phyloP scores from a whole-genome alignment of 2,113 vertebrate genomes.

The Tychaedon coryphoeus region DNA sequence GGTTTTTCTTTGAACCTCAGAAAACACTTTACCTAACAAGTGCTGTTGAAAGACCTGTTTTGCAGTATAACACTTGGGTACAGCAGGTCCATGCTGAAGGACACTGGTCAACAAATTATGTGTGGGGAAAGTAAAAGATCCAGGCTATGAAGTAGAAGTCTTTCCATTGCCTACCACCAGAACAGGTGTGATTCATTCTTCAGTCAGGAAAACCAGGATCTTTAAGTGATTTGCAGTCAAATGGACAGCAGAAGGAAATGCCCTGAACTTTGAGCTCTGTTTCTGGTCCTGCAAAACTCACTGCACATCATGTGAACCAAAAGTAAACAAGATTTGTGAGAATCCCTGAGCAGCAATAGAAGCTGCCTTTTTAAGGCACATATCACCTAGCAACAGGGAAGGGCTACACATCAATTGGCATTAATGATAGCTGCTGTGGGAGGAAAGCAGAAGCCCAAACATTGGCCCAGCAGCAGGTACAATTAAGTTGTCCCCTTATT shows the following conservation, averaged over 20 bases:
- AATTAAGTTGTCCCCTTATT: neutral
- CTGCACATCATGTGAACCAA: neutral
- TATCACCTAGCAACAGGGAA: constrained; percentile 24
- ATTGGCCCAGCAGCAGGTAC: neutral
- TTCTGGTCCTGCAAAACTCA: neutral
- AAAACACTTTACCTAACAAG: neutral
- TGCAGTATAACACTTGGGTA: neutral
- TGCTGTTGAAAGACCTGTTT: neutral
- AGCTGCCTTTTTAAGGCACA: neutral
- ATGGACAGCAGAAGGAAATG: neutral
- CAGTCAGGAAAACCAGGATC: neutral
- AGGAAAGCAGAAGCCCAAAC: constrained; percentile 28
- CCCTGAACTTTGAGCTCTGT: neutral
- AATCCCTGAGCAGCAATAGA: neutral
- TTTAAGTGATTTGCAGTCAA: neutral
- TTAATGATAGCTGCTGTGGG: constrained; percentile 34
- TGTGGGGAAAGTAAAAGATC: neutral
- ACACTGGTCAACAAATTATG: neutral
- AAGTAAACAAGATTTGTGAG: constrained; percentile 39
- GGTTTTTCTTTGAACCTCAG: neutral
- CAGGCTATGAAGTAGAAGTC: neutral
- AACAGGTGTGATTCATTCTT: neutral
- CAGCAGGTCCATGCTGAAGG: neutral
- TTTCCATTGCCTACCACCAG: neutral
- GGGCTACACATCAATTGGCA: neutral